Conservation (phyloP, 2,113 vertebrate genomes). For the Spea bombifrons region DNA sequence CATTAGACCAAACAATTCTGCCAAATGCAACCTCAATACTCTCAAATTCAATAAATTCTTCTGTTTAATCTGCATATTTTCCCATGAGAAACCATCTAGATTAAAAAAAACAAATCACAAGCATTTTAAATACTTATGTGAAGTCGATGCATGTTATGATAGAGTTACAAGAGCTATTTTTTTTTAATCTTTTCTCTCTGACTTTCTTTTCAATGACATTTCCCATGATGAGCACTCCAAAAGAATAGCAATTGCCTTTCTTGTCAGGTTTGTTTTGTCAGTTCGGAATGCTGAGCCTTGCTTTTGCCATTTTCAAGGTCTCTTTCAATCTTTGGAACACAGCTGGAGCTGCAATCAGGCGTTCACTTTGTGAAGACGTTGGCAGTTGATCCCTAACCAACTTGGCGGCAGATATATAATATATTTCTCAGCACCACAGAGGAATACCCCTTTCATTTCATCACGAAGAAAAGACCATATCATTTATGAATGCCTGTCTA, state of each 20-base stretch:
- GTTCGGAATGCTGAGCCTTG: slow-evolving; percentile 61
- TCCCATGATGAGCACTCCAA: slow-evolving; percentile 54
- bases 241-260: slow-evolving; percentile 60
- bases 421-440: slow-evolving; percentile 57
- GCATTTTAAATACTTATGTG: slow-evolving; percentile 27
- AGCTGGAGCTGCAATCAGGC: slow-evolving; percentile 67
- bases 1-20: neutral
- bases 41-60: neutral
- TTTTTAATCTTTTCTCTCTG: slow-evolving; percentile 41
- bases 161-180: slow-evolving; percentile 49
- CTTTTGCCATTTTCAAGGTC: slow-evolving; percentile 70
- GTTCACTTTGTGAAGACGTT: slow-evolving; percentile 63
- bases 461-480: slow-evolving; percentile 53
- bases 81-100: neutral
- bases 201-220: slow-evolving; percentile 57
- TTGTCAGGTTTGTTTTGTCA: slow-evolving; percentile 65
- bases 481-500: slow-evolving; percentile 57
- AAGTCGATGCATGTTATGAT: slow-evolving; percentile 50
- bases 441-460: slow-evolving; percentile 62
- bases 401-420: slow-evolving; percentile 57
- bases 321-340: slow-evolving; percentile 67
- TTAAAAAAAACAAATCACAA: slow-evolving; percentile 8
- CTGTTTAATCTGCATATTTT: neutral
- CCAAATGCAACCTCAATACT: neutral
- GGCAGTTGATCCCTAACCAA: slow-evolving; percentile 60